phyloP scores from a whole-genome alignment of 92 coral and sea anemone genomes.

The Muricea muricata region DNA sequence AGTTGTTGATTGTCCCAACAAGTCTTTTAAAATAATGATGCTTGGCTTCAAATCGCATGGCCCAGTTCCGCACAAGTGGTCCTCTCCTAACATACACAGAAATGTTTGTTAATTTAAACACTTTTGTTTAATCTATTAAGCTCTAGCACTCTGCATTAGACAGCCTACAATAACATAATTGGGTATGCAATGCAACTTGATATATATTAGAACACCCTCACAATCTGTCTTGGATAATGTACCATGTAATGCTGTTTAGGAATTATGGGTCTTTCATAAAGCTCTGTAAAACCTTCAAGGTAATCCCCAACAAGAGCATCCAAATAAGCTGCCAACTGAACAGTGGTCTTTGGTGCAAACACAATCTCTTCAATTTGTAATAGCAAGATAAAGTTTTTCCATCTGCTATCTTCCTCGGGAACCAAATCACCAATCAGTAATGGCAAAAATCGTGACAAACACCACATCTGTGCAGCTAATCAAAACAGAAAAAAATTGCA shows the following conservation, averaged over 20 bases:
- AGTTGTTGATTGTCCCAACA: slow-evolving; percentile 13
- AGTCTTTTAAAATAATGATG: slow-evolving; percentile 23
- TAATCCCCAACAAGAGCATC: slow-evolving; percentile 41
- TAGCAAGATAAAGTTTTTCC: slow-evolving; percentile 33
- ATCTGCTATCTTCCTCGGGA: background rate
- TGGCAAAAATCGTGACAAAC: background rate
- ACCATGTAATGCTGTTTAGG: slow-evolving; percentile 54
- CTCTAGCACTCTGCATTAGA: background rate
- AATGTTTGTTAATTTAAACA: background rate
- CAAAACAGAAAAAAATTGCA: background rate
- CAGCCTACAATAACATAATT: background rate
- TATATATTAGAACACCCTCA: slow-evolving; percentile 13
- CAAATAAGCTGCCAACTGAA: slow-evolving; percentile 38
- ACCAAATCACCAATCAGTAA: slow-evolving; percentile 8
- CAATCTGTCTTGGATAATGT: slow-evolving; percentile 43
- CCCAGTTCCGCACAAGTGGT: slow-evolving; percentile 21
- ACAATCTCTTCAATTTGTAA: slow-evolving; percentile 43
- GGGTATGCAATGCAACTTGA: background rate
- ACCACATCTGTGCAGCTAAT: background rate
- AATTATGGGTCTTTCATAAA: slow-evolving; percentile 26
- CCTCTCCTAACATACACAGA: background rate
- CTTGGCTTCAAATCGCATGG: no score
- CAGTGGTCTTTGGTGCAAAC: slow-evolving; percentile 30
- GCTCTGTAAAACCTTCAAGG: slow-evolving; percentile 14
- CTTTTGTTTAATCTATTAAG: background rate